Percentiles rank a stretch among this genome's conserved stretches.
Conservation (phyloP, 2,888 invertebrate species). For the Proisotoma minuta region DNA sequence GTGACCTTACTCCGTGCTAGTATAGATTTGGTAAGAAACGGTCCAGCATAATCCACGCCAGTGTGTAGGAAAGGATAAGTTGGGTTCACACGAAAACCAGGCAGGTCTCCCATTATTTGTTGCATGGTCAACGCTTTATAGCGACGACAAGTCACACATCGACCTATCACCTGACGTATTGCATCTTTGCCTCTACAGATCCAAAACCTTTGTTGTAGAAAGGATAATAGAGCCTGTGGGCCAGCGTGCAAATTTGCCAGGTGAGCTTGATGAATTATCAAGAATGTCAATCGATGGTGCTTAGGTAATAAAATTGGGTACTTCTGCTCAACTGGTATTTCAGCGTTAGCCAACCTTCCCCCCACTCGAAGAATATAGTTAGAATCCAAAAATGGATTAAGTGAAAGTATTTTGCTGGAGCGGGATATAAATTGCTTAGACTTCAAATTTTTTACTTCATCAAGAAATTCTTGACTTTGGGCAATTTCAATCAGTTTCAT, state of each 20-base stretch:
- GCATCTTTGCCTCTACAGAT: conserved; percentile 18
- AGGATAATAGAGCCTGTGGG: conserved; percentile 13
- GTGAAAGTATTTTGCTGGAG: conserved; percentile 5
- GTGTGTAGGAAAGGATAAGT: conserved; percentile 43
- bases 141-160: conserved; percentile 35
- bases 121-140: conserved; percentile 13
- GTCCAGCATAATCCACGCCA: conserved; percentile 32
- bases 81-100: conserved; percentile 38
- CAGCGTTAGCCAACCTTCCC: conserved; percentile 27
- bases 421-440: not conserved
- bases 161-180: conserved; percentile 10
- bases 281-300: conserved; percentile 19
- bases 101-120: conserved; percentile 48
- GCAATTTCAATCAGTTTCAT: not conserved
- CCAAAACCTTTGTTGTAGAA: conserved; percentile 25
- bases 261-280: conserved; percentile 29
- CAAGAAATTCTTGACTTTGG: conserved; percentile 1
- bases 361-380: conserved; percentile 33
- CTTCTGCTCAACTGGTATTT: conserved; percentile 22
- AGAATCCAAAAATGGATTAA: conserved; percentile 36
- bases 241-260: conserved; percentile 29
- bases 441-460: conserved; percentile 3
- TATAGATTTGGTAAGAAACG: not conserved
- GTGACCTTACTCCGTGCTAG: not conserved
- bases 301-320: conserved; percentile 37